Conservation (phyloP, 2,888 invertebrate genomes). For the Conus canariensis region DNA sequence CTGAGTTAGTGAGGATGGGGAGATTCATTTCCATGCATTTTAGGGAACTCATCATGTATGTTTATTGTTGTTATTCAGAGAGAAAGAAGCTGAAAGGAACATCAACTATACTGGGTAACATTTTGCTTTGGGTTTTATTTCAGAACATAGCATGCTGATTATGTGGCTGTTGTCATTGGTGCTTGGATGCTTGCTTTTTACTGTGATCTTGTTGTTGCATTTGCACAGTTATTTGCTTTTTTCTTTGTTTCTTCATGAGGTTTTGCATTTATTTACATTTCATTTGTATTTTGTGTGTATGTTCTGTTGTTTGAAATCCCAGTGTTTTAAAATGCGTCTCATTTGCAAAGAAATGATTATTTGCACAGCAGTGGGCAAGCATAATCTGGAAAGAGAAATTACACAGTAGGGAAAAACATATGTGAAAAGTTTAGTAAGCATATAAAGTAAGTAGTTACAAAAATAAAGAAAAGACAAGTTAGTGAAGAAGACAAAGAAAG, state of each 20-base stretch:
- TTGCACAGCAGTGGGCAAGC: too few relatives aligned
- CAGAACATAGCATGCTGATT: not conserved
- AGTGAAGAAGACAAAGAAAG: too few relatives aligned
- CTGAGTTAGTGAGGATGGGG: too few relatives aligned
- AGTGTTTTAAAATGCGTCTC: not conserved
- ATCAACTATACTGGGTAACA: conserved; percentile 7
- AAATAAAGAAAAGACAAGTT: too few relatives aligned
- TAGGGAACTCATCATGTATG: not conserved
- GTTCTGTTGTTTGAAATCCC: not conserved
- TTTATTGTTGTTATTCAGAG: not conserved
- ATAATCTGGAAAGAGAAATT: too few relatives aligned
- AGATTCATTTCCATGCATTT: too few relatives aligned
- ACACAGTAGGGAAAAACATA: too few relatives aligned
- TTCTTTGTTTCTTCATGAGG: not conserved
- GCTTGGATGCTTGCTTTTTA: not conserved
- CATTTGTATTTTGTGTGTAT: not conserved
- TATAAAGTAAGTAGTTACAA: too few relatives aligned
- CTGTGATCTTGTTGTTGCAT: not conserved
- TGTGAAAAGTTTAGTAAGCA: too few relatives aligned
- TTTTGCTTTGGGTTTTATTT: not conserved
- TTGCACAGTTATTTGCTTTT: not conserved
- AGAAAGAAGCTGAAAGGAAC: conserved; percentile 9
- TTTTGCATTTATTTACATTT: not conserved
- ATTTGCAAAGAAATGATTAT: not conserved
- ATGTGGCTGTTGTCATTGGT: not conserved